A percentile compares a stretch with the other conserved stretches of the same genome.
These are phyloP conservation scores for Pagetopsis macropterus DNA, from an alignment of 2,797 vertebrate species.

Conservation along the genomic window DNA sequence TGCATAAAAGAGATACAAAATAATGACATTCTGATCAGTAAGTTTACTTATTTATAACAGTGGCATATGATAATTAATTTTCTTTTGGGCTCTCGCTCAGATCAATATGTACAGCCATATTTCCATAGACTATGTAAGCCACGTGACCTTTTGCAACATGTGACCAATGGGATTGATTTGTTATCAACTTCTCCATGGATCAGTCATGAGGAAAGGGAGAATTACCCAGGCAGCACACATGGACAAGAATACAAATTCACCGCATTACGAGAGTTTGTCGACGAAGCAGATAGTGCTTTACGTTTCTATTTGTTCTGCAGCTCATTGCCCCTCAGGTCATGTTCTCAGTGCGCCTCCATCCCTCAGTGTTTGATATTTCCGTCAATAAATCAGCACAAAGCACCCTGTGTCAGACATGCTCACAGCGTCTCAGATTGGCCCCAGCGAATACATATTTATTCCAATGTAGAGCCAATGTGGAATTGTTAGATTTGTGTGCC, in stretches of 20 bases:
- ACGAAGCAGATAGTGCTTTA: slow-evolving; percentile 76
- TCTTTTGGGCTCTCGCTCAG: slow-evolving; percentile 8
- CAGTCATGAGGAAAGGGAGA: slow-evolving; percentile 51
- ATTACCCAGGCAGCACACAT: slow-evolving; percentile 64
- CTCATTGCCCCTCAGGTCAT: slow-evolving; percentile 81
- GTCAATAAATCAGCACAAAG: slow-evolving; percentile 83
- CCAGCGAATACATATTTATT: slow-evolving; percentile 82
- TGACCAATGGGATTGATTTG: slow-evolving; percentile 73
- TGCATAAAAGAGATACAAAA: slow-evolving; percentile 3
- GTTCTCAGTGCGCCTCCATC: slow-evolving; percentile 75
- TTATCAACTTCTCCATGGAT: slow-evolving; percentile 69
- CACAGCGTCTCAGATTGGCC: slow-evolving; percentile 66
- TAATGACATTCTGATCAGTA: neutral
- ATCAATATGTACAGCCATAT: slow-evolving; percentile 65
- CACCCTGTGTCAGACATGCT: slow-evolving; percentile 77
- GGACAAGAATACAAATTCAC: slow-evolving; percentile 71
- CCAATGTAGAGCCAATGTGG: slow-evolving; percentile 61
- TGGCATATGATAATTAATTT: slow-evolving; percentile 16
- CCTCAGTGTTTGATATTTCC: slow-evolving; percentile 82
- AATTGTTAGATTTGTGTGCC: slow-evolving; percentile 75
- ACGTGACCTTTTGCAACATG: slow-evolving; percentile 55
- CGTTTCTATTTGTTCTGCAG: slow-evolving; percentile 80
- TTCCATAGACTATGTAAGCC: slow-evolving; percentile 61
- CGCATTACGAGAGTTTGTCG: slow-evolving; percentile 58
- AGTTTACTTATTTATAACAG: slow-evolving; percentile 1